phyloP scores from a whole-genome alignment of 2,888 invertebrate species.

The Phytoseiulus persimilis region DNA sequence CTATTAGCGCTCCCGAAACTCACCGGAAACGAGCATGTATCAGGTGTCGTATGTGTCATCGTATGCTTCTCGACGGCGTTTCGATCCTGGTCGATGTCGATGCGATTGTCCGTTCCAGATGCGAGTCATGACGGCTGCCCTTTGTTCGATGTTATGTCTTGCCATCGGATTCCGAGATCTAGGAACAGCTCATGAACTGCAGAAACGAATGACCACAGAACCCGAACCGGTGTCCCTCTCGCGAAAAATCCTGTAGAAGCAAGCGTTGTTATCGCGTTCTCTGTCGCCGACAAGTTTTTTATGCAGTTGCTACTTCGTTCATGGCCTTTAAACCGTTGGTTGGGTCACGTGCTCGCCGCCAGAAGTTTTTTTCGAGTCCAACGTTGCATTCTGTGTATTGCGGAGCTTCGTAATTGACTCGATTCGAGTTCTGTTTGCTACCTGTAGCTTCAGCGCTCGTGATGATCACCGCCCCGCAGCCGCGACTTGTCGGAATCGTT shows the following conservation, averaged over 20 bases:
- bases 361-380: background rate
- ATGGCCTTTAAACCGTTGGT: background rate
- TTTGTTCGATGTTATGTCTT: too few relatives aligned
- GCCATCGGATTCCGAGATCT: too few relatives aligned
- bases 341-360: background rate
- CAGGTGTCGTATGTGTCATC: too few relatives aligned
- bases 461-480: background rate
- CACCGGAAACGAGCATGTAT: too few relatives aligned
- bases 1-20: too few relatives aligned
- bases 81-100: too few relatives aligned
- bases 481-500: background rate
- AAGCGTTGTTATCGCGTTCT: background rate
- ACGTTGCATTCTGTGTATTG: background rate
- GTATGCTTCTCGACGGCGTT: too few relatives aligned
- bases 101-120: too few relatives aligned
- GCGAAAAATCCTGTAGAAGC: background rate
- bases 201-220: too few relatives aligned
- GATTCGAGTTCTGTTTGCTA: background rate
- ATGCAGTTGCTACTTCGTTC: background rate
- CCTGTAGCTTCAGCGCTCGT: background rate
- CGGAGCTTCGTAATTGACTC: background rate
- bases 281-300: background rate
- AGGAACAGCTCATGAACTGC: too few relatives aligned
- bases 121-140: too few relatives aligned
- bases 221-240: background rate